These are phyloP conservation scores for Agrilus cyanescens DNA, from an alignment of 2,888 invertebrate species.

Conservation along the genomic window DNA sequence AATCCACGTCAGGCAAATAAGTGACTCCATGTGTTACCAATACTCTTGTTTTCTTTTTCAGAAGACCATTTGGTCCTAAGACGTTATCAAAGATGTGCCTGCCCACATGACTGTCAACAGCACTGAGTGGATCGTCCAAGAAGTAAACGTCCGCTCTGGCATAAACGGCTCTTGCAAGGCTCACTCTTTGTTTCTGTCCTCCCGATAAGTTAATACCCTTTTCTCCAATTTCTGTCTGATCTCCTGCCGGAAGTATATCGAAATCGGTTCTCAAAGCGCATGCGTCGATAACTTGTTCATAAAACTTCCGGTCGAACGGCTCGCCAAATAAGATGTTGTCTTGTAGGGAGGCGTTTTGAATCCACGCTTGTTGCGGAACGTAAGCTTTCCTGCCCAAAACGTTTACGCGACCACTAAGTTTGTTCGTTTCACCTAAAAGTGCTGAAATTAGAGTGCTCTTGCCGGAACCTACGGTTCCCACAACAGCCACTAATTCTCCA, in stretches of 20 bases:
- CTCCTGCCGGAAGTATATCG: slow-evolving; percentile 85
- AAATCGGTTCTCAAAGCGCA: slow-evolving; percentile 88
- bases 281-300: slow-evolving; percentile 72
- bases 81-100: slow-evolving; percentile 94
- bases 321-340: slow-evolving; percentile 90
- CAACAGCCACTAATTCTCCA: slow-evolving; percentile 66
- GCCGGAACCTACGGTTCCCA: slow-evolving; percentile 79
- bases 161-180: slow-evolving; percentile 84
- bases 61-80: slow-evolving; percentile 67
- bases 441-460: slow-evolving; percentile 85
- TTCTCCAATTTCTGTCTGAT: slow-evolving; percentile 96
- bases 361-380: slow-evolving; percentile 95
- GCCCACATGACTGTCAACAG: slow-evolving; percentile 96
- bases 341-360: slow-evolving; percentile 86
- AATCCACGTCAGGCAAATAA: slow-evolving; percentile 79
- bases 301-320: slow-evolving; percentile 53
- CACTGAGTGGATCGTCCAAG: slow-evolving; percentile 90
- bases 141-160: slow-evolving; percentile 79
- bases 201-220: slow-evolving; percentile 76
- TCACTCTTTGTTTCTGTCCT: slow-evolving; percentile 85
- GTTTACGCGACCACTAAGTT: slow-evolving; percentile 65
- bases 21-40: slow-evolving; percentile 93
- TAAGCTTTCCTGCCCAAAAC: slow-evolving; percentile 60
- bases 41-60: slow-evolving; percentile 70
- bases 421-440: slow-evolving; percentile 83